These are phyloP conservation scores for Pan troglodytes DNA, from an alignment of 2,113 vertebrate genomes.

Conservation along the genomic window NHGRI_mPanTro3-v2.1_pri NC_072415.2:85817001-85817500, in stretches of 20 bases:
- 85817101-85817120: not conserved
- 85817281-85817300: not conserved
- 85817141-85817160: not conserved
- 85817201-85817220: too few relatives aligned
- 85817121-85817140: too few relatives aligned
- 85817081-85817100: not conserved
- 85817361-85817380: not conserved
- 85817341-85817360: not conserved
- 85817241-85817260: too few relatives aligned
- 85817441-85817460: not conserved
- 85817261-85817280: not conserved
- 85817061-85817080: not conserved
- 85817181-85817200: not conserved
- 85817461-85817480: slow-evolving; percentile 52
- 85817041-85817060: not conserved
- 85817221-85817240: not conserved
- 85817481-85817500: not conserved
- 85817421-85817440: not conserved
- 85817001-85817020: accelerated
- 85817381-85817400: not conserved
- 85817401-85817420: not conserved
- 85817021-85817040: not conserved
- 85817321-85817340: not conserved
- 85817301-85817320: not conserved
- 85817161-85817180: not conserved